Conservation (phyloP, 2,888 invertebrate species). For the Rhagonycha lutea region DNA sequence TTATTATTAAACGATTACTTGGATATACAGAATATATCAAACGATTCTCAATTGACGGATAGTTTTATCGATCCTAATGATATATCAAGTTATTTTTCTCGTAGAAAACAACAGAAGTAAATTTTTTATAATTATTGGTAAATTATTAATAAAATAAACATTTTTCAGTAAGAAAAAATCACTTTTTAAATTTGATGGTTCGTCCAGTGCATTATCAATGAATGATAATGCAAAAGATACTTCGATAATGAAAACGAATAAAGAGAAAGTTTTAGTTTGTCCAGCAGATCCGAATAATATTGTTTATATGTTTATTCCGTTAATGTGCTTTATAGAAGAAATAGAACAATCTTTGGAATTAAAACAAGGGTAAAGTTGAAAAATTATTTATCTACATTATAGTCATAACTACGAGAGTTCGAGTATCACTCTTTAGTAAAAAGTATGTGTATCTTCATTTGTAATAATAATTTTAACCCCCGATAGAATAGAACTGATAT, state of each 20-base stretch:
- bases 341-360: conserved; percentile 70
- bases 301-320: conserved; percentile 78
- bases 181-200: conserved; percentile 74
- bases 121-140: conserved; percentile 7
- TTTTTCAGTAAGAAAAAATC: conserved; percentile 60
- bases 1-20: conserved; percentile 83
- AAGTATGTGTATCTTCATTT: no score
- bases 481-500: no score
- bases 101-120: conserved; percentile 56
- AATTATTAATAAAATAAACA: conserved; percentile 6
- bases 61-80: conserved; percentile 55
- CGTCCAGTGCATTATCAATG: conserved; percentile 53
- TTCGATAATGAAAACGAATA: conserved; percentile 27
- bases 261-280: conserved; percentile 73
- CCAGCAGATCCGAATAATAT: conserved; percentile 74
- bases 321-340: conserved; percentile 82
- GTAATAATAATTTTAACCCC: no score
- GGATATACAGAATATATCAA: conserved; percentile 79
- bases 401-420: no score
- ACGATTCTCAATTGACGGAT: conserved; percentile 60
- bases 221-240: conserved; percentile 45
- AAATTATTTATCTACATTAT: background rate
- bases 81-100: conserved; percentile 60
- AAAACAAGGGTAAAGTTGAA: conserved; percentile 57
- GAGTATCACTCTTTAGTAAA: no score